These are phyloP conservation scores for Heptranchias perlo DNA, from an alignment of 2,113 vertebrate species.

Conservation along the genomic window DNA sequence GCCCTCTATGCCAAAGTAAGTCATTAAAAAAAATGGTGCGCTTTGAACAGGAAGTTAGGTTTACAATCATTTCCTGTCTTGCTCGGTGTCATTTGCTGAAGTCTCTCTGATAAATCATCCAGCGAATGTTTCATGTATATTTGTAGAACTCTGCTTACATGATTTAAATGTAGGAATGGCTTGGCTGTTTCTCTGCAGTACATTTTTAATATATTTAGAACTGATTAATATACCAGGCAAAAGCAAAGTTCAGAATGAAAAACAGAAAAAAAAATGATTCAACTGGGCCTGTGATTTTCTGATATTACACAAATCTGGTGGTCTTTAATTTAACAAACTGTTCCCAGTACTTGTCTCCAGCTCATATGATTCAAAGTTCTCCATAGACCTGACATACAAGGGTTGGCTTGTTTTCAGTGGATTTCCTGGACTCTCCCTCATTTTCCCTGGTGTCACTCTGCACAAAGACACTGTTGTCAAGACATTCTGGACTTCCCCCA, in stretches of 20 bases:
- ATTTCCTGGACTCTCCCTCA: constrained; percentile 50
- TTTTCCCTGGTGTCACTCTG: constrained; percentile 40
- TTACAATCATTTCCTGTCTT: constrained; percentile 16
- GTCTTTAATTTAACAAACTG: constrained; percentile 49
- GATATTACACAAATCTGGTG: constrained; percentile 46
- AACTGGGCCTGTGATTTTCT: background rate
- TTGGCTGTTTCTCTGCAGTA: too few species aligned
- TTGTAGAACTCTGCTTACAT: background rate
- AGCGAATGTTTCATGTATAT: background rate
- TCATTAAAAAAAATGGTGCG: constrained; percentile 19
- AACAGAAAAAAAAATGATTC: background rate
- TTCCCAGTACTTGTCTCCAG: constrained; percentile 49
- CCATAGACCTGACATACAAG: constrained; percentile 54
- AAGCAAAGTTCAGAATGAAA: constrained; percentile 10
- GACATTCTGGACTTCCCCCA: constrained; percentile 55
- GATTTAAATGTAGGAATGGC: background rate
- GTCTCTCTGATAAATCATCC: constrained; percentile 15
- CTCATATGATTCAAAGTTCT: constrained; percentile 52
- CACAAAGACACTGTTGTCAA: constrained; percentile 69
- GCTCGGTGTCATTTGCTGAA: background rate
- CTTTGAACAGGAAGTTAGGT: constrained; percentile 31
- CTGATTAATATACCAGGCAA: background rate
- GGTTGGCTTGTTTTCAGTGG: constrained; percentile 55
- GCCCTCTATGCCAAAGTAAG: background rate
- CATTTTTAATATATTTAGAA: background rate